Evolutionary conservation across 2,888 invertebrate genomes (phyloP).

Genomic region (Xiphydria camelus): DNA sequence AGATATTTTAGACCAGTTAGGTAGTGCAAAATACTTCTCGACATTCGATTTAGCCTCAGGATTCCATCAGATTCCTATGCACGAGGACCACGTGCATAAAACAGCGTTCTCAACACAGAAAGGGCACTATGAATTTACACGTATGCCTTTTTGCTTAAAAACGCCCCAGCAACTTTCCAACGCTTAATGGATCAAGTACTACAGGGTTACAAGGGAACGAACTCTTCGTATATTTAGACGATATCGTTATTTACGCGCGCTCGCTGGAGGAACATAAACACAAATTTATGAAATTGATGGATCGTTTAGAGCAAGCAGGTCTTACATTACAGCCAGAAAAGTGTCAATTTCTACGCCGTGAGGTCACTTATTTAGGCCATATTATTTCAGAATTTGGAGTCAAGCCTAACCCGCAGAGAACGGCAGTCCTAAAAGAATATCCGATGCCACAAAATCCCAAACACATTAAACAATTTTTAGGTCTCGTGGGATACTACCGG

Average conservation of each 20-base stretch:
- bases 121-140: too few species aligned
- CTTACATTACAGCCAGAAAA: neutral
- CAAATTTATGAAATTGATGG: neutral
- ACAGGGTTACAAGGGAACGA: too few species aligned
- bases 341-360: neutral
- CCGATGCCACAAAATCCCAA: neutral
- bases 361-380: neutral
- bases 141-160: slow-evolving; percentile 36
- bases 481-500: neutral
- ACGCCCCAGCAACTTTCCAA: slow-evolving; percentile 8
- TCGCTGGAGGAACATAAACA: neutral
- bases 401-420: neutral
- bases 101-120: too few species aligned
- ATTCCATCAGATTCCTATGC: slow-evolving; percentile 19
- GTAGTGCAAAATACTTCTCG: slow-evolving; percentile 13
- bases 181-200: too few species aligned
- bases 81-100: slow-evolving; percentile 19
- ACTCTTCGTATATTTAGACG: neutral
- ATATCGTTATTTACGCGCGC: neutral
- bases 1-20: slow-evolving; percentile 14
- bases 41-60: slow-evolving; percentile 18
- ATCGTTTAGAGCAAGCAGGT: neutral
- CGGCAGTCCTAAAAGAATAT: neutral
- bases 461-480: neutral
- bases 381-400: neutral